phyloP scores from a whole-genome alignment of 2,797 vertebrate genomes.

The Alauda arvensis region DNA sequence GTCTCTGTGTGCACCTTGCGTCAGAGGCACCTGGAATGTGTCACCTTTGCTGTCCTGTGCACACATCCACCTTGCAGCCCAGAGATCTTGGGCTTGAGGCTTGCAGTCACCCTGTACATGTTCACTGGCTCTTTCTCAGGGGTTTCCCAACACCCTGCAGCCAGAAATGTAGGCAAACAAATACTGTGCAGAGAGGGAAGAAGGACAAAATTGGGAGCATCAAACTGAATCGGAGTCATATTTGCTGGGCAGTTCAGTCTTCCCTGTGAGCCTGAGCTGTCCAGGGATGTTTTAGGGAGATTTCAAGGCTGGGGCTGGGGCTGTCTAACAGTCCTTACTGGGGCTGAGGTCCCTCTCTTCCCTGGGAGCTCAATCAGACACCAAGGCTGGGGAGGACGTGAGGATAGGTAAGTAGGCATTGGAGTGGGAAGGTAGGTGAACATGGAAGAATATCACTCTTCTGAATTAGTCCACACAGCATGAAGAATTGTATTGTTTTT shows the following conservation, averaged over 20 bases:
- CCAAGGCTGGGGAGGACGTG: not conserved
- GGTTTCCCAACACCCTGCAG: not conserved
- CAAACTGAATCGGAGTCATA: not conserved
- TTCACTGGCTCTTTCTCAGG: not conserved
- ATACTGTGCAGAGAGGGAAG: not conserved
- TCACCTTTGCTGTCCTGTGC: not conserved
- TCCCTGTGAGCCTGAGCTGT: not conserved
- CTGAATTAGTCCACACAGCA: slow-evolving; percentile 11
- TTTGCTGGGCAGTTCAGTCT: not conserved
- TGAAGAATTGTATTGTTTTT: slow-evolving; percentile 45
- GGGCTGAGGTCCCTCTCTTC: not conserved
- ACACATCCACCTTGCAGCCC: not conserved
- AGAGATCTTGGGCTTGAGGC: not conserved
- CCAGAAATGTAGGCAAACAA: not conserved
- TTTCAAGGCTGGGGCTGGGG: not conserved
- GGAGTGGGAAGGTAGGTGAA: not conserved
- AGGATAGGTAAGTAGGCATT: not conserved
- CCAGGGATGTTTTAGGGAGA: rapidly evolving
- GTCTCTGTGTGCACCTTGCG: not conserved
- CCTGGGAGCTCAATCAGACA: rapidly evolving
- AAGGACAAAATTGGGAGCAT: not conserved
- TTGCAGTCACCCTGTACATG: not conserved
- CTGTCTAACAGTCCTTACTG: not conserved
- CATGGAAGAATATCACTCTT: not conserved
- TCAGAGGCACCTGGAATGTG: not conserved